Evolutionary conservation across 64 coral and sea anemone genomes (phyloP), one percentile per base, ranked within the genome.

Genomic region (Porites australiensis): DNA sequence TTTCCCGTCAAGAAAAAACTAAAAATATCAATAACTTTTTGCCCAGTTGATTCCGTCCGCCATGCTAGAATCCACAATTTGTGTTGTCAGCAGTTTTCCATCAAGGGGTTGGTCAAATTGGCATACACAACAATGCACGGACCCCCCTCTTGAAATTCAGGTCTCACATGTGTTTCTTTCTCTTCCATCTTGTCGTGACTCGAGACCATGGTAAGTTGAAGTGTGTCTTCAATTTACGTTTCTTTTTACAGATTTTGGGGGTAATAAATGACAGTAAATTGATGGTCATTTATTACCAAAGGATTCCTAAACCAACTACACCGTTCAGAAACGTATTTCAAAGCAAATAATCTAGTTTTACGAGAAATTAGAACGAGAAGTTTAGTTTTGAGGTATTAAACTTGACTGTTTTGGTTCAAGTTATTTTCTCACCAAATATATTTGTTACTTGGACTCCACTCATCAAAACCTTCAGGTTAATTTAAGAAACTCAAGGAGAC

Each of bases 1-100:
- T 18, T 66, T 64, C 19, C 9, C 44, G 70, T 44, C 23, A 47
- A 37, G 27, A 37, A 46, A 20, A 16, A 60, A 19, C 15, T 64
- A 14, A 49, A 58, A 27, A 12, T 16, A 14, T 61, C 37, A 82
- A 64, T 47, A 58, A n/a, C 10, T 5, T 47, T 3, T 64, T 37
- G 15, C 22, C 16, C 37, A 2, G 0, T 3, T 8, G 15, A 50
- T 47, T 63, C n/a, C 44, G 44, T 68, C 81, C 61, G 81, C 81
- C 81, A 84, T 84, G 63, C 51, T 69, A 8, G 81, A 84, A 84
- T 84, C 61, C 81, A 68, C 81, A 84, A 51, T 84, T 50, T 9
- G 58, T 11, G 37, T 65, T 84, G 63, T 68, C 63, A 84, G 81
- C 81, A 69, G 63, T 84, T 68, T 82, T 47, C 79, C 58, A 8